phyloP scores from a whole-genome alignment of 1,140 invertebrate species.

The Microplitis mediator region DNA sequence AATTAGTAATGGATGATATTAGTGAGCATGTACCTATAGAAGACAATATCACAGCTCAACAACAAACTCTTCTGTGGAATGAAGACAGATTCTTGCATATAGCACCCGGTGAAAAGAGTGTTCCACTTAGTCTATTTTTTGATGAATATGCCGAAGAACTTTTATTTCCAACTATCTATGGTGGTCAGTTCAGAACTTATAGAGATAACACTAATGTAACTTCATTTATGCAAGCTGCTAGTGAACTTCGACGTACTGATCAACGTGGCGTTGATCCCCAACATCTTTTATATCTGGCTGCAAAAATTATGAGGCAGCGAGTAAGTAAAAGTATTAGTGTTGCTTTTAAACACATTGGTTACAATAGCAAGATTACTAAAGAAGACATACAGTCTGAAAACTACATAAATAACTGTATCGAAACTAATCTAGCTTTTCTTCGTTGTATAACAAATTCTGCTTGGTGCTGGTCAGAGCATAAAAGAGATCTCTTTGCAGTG shows the following conservation, averaged over 20 bases:
- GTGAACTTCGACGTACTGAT: too few relatives aligned
- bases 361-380: conserved; percentile 26
- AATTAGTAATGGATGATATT: too few relatives aligned
- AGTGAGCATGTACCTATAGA: conserved; percentile 52
- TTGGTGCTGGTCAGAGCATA: conserved; percentile 43
- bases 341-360: conserved; percentile 39
- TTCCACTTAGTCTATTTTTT: too few relatives aligned
- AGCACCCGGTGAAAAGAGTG: too few relatives aligned
- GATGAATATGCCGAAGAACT: conserved; percentile 39
- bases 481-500: conserved; percentile 54
- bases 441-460: conserved; percentile 28
- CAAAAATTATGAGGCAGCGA: conserved; percentile 33
- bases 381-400: conserved; percentile 13
- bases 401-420: conserved; percentile 30
- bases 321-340: conserved; percentile 25
- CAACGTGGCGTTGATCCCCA: too few relatives aligned
- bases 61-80: background rate
- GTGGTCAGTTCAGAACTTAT: too few relatives aligned
- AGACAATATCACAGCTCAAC: conserved; percentile 45
- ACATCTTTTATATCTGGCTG: conserved; percentile 26
- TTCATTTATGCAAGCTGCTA: too few relatives aligned
- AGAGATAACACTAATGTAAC: too few relatives aligned
- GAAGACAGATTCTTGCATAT: conserved; percentile 18
- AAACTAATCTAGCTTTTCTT: conserved; percentile 35
- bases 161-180: too few relatives aligned